Conservation (phyloP, 2,797 vertebrate genomes). For the Phalanger gymnotis region DNA sequence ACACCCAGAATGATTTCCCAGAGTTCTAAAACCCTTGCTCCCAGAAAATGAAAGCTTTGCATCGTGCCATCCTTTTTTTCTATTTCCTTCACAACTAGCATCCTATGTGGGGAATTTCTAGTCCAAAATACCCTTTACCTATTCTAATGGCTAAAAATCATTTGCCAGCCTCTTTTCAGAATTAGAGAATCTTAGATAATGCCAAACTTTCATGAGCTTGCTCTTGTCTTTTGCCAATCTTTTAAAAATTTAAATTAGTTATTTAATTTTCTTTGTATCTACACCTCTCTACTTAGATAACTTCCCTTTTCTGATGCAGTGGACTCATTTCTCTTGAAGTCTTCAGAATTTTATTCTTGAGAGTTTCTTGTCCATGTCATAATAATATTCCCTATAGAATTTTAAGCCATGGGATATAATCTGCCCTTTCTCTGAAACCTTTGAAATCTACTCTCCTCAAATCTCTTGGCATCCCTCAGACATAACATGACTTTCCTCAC, state of each 20-base stretch:
- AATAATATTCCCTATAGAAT: neutral
- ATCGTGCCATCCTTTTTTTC: neutral
- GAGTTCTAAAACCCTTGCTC: neutral
- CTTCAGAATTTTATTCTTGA: neutral
- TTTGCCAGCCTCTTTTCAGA: neutral
- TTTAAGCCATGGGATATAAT: neutral
- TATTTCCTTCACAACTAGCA: neutral
- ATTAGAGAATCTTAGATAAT: neutral
- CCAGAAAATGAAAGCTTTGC: neutral
- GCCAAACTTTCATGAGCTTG: neutral
- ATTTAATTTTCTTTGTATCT: neutral
- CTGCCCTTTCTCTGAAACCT: neutral
- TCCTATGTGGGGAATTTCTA: neutral
- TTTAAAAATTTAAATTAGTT: neutral
- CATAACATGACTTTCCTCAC: neutral
- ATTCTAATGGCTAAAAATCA: neutral
- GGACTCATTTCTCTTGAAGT: neutral
- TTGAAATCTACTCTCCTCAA: neutral
- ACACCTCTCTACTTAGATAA: neutral
- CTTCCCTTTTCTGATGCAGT: neutral
- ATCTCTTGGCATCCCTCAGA: neutral
- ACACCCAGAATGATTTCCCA: neutral
- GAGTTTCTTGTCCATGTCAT: neutral
- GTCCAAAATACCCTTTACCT: neutral
- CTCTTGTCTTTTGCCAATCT: neutral